Conservation (phyloP, 2,797 vertebrate species). For the Tokudaia tokunoshimensis region DNA sequence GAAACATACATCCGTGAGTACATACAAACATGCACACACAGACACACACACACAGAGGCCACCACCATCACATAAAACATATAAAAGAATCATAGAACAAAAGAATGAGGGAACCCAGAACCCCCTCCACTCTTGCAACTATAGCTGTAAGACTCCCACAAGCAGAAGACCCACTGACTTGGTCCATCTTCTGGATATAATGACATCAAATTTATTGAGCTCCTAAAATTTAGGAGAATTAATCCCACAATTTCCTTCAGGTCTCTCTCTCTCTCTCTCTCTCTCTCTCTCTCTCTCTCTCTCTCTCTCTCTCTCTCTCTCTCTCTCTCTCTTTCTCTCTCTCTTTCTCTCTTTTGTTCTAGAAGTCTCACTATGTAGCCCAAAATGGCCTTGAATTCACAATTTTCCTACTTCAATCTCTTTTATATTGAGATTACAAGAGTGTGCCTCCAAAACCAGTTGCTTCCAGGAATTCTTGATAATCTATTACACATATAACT, state of each 20-base stretch:
- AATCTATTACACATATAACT: background rate
- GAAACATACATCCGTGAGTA: background rate
- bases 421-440: background rate
- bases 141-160: background rate
- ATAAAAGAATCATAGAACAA: background rate
- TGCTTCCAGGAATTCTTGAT: background rate
- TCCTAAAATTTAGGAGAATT: slow-evolving; percentile 10
- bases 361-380: background rate
- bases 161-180: background rate
- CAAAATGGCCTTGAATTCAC: background rate
- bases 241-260: background rate
- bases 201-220: background rate
- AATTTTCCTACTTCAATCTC: background rate
- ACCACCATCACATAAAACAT: background rate
- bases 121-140: background rate
- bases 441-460: too few relatives aligned
- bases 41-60: background rate
- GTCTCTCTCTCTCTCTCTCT: background rate
- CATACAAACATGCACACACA: background rate
- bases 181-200: background rate
- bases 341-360: background rate
- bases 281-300: too few relatives aligned
- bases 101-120: background rate
- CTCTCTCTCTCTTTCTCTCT: background rate
- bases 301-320: too few relatives aligned